Conservation (phyloP, 2,797 vertebrate genomes). For the Alosa sapidissima region DNA sequence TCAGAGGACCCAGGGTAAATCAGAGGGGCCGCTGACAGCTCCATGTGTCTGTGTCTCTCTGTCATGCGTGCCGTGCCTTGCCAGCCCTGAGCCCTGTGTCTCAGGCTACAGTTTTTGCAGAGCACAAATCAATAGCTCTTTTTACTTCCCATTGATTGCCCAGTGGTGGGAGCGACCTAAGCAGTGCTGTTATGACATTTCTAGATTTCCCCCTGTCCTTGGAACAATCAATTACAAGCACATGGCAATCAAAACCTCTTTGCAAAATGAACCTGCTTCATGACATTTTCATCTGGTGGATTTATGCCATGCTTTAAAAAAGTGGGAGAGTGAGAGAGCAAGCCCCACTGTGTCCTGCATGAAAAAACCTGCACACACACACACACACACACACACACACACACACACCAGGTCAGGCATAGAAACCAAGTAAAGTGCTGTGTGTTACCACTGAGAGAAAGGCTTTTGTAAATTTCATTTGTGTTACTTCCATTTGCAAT, state of each 20-base stretch:
- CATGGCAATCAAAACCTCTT: conserved; percentile 86
- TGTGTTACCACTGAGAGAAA: not conserved
- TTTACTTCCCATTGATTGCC: conserved; percentile 84
- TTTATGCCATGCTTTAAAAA: conserved; percentile 73
- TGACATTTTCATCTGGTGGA: conserved; percentile 85
- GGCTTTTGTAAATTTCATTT: not conserved
- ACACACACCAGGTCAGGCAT: not conserved
- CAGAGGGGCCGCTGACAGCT: conserved; percentile 76
- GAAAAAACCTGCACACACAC: conserved; percentile 6
- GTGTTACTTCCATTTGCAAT: conserved; percentile 9
- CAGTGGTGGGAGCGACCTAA: conserved; percentile 80
- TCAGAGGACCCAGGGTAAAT: conserved; percentile 75
- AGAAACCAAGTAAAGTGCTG: not conserved
- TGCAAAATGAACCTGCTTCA: conserved; percentile 84
- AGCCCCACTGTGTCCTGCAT: not conserved
- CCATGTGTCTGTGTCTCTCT: conserved; percentile 73
- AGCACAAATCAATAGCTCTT: conserved; percentile 81
- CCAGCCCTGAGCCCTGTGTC: conserved; percentile 60
- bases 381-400: conserved; percentile 17
- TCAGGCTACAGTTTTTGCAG: conserved; percentile 80
- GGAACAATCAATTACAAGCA: conserved; percentile 85
- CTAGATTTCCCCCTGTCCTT: conserved; percentile 86
- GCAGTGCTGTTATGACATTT: conserved; percentile 86
- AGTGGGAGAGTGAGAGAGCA: conserved; percentile 32
- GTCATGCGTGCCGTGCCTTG: conserved; percentile 31